Conservation (phyloP, 2,888 invertebrate species). For the Trachelus iudaicus region DNA sequence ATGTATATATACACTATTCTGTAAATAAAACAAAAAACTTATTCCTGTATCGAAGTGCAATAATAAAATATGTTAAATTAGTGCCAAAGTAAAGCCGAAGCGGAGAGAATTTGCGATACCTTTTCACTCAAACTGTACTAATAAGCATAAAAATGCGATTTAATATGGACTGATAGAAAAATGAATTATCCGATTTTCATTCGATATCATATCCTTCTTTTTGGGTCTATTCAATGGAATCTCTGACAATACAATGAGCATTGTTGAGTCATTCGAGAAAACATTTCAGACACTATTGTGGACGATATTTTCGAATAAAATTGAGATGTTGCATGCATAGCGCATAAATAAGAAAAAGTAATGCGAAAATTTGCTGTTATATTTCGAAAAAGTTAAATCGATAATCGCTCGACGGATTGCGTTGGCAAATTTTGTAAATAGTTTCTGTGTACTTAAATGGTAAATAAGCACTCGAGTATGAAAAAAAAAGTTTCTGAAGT, state of each 20-base stretch:
- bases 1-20: conserved; percentile 1
- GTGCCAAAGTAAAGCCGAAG: conserved; percentile 52
- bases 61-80: conserved; percentile 60
- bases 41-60: conserved; percentile 59
- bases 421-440: neutral
- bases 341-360: neutral
- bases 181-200: neutral
- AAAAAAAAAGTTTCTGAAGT: neutral
- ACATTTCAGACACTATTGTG: neutral
- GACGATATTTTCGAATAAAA: neutral
- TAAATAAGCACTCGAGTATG: neutral
- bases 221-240: neutral
- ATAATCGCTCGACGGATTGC: neutral
- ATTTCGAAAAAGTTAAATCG: neutral
- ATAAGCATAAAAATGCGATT: neutral
- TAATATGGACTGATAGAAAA: neutral
- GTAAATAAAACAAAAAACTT: conserved; percentile 31
- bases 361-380: neutral
- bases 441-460: neutral
- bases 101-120: conserved; percentile 13
- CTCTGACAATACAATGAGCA: too few species aligned
- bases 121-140: neutral
- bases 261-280: neutral
- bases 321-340: neutral
- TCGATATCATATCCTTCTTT: neutral